A percentile compares a stretch with the other conserved stretches of the same genome.
phyloP scores from a whole-genome alignment of 2,797 vertebrate genomes.

The Helostoma temminkii region DNA sequence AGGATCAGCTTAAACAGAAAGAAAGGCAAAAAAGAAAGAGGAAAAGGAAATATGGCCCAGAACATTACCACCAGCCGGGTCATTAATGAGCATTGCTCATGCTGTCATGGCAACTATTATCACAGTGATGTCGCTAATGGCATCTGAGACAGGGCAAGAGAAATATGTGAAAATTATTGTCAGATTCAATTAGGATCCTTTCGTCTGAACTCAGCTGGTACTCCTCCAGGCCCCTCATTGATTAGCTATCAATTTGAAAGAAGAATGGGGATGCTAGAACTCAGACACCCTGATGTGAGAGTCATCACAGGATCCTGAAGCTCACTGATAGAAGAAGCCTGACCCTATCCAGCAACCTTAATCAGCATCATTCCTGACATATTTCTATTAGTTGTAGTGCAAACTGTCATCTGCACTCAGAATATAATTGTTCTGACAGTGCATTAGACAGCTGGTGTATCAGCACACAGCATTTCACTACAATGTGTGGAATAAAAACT shows the following conservation, averaged over 20 bases:
- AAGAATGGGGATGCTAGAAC: conserved; percentile 69
- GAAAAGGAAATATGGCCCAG: conserved; percentile 78
- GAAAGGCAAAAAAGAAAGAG: conserved; percentile 41
- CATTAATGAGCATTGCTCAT: conserved; percentile 91
- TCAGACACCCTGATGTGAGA: conserved; percentile 78
- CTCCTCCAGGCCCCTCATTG: conserved; percentile 83
- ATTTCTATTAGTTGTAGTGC: conserved; percentile 72
- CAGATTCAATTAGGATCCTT: conserved; percentile 89
- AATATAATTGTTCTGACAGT: conserved; percentile 77
- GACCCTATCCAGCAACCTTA: conserved; percentile 79
- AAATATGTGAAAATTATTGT: conserved; percentile 91
- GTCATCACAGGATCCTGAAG: conserved; percentile 72
- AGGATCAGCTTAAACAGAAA: conserved; percentile 35
- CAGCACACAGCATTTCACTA: conserved; percentile 25
- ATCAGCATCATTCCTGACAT: conserved; percentile 81
- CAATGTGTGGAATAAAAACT: conserved; percentile 20
- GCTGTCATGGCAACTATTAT: conserved; percentile 91
- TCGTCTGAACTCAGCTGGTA: conserved; percentile 86
- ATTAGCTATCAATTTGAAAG: conserved; percentile 87
- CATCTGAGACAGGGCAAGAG: conserved; percentile 86
- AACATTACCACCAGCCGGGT: conserved; percentile 85
- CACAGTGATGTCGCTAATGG: conserved; percentile 88
- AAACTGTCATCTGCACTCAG: conserved; percentile 60
- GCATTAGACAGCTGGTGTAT: conserved; percentile 41
- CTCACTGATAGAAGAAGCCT: conserved; percentile 70